Percentiles rank a stretch among this genome's conserved stretches.
Conservation (phyloP, 2,113 vertebrate genomes). For the Pelodiscus sinensis region DNA sequence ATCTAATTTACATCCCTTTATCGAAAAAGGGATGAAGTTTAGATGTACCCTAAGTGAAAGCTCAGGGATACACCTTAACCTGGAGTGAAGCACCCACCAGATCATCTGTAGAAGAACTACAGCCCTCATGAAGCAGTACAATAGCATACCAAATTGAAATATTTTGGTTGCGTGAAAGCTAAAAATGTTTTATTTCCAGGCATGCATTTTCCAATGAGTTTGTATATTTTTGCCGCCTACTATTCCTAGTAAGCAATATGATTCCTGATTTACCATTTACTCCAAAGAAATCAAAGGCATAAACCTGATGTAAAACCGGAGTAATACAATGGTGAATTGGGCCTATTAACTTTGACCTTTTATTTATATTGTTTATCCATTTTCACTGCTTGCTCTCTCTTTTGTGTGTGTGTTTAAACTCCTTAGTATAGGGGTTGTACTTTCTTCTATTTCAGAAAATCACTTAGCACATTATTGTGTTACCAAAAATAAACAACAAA, state of each 20-base stretch:
- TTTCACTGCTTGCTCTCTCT: not conserved
- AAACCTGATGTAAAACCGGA: not conserved
- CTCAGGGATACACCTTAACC: too few species aligned
- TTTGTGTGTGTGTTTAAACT: not conserved
- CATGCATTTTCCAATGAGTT: too few species aligned
- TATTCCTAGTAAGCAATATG: not conserved
- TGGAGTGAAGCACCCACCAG: too few species aligned
- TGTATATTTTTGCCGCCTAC: not conserved
- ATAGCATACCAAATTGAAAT: not conserved
- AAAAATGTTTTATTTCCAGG: not conserved
- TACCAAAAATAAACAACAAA: slow-evolving; percentile 1
- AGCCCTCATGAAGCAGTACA: not conserved
- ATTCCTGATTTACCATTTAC: not conserved
- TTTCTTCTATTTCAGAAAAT: not conserved
- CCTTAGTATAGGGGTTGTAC: not conserved
- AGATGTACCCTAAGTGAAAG: too few species aligned
- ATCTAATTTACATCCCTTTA: too few species aligned
- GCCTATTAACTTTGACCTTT: not conserved
- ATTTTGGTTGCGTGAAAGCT: not conserved
- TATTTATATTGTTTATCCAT: not conserved
- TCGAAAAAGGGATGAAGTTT: too few species aligned
- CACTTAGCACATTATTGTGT: not conserved
- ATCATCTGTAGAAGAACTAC: too few species aligned
- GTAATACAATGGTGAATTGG: not conserved
- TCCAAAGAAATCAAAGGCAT: not conserved